Evolutionary conservation across 2,888 invertebrate species (phyloP), one percentile per base, ranked within the genome.

Genomic region (Ceramica pisi): DNA sequence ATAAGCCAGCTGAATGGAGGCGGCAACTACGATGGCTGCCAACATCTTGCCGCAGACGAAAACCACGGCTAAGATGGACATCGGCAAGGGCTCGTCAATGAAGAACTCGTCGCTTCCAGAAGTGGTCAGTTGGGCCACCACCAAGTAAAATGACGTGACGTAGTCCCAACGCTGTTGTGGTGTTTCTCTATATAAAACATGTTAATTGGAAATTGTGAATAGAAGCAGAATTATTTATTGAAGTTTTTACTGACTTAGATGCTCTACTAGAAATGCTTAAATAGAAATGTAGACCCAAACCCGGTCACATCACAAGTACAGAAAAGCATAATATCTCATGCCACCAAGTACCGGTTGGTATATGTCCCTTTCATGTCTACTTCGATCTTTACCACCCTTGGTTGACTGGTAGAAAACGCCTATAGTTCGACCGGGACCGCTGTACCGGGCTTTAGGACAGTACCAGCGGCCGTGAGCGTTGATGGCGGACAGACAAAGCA

Each of bases 1-100:
- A 67, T 92, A 93, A 0, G 94, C 92, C 1, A 95, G 82, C 67
- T 95, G 95, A 74, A 95, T 93, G 0, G 94, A 86, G 0, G 94
- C 92, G 0, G 94, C 94, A 0, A 95, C 91, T 0, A 95, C 92
- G 0, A 94, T 88, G 1, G 94, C 91, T 0, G 95, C 94, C 26
- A 95, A 82, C 87, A 95, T 92, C 83, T 95, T 95, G n/a, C 95
- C 94, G 51, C 90, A 92, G 31, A 95, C 81, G 6, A 95, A 86
- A 35, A 90, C 90, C 0, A 93, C 41, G 0, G 89, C 90, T n/a
- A 94, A 78, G 19, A 96, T 92, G 12, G 78, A 21, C 89, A 92
- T 91, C 0, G 94, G 87, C 2, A 90, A 12, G 0, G 90, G 65
- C 0, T 87, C 86, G 6, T 90, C 87, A 0, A 95, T 86, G 1